Evolutionary conservation across 2,888 invertebrate species (phyloP).

Genomic region (Marronus borbonicus): DNA sequence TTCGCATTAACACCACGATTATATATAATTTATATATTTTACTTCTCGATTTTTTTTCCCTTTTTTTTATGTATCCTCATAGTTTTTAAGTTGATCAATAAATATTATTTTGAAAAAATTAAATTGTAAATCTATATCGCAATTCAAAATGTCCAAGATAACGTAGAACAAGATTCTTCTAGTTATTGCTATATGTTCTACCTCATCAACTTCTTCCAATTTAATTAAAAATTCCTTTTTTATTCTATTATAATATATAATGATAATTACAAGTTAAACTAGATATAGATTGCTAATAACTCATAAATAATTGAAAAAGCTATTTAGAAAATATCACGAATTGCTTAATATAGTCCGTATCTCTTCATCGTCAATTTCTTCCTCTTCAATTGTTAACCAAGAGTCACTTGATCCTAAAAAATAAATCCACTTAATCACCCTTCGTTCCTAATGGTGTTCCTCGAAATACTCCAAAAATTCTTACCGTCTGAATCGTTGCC

Average conservation of each 20-base stretch:
- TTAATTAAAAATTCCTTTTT: background rate
- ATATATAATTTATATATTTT: conserved; percentile 31
- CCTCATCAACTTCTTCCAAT: no score
- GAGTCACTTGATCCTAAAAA: conserved; percentile 54
- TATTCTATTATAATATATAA: conserved; percentile 2
- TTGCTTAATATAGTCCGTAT: conserved; percentile 13
- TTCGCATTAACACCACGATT: background rate
- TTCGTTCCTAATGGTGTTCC: no score
- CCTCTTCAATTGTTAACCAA: conserved; percentile 54
- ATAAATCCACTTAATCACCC: background rate
- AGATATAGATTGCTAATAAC: background rate
- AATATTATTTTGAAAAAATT: conserved; percentile 27
- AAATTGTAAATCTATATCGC: background rate
- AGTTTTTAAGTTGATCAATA: conserved; percentile 21
- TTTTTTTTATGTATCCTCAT: conserved; percentile 34
- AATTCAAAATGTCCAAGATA: no score
- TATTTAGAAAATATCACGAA: background rate
- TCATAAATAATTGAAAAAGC: no score
- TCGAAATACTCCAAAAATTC: background rate
- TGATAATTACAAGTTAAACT: conserved; percentile 7
- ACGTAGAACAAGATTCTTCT: no score
- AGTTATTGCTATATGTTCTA: no score
- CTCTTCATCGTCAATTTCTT: conserved; percentile 49
- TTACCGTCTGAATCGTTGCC: conserved; percentile 49
- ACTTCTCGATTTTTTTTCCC: background rate